These are phyloP conservation scores for Drosophila picticornis DNA, from an alignment of 2,888 invertebrate species.

Conservation along the genomic window DNA sequence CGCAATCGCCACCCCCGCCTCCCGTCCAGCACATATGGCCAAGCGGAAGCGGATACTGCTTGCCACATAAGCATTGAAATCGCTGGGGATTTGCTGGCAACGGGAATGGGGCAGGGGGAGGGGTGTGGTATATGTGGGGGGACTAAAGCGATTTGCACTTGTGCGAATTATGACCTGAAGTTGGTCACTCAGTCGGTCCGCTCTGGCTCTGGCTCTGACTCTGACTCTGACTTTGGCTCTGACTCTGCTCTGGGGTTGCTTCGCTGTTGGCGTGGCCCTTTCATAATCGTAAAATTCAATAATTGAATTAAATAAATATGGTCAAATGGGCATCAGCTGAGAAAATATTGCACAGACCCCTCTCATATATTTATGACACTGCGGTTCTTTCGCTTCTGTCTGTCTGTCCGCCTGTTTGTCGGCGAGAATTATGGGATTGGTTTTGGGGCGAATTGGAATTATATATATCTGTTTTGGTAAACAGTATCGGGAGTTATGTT, in stretches of 20 bases:
- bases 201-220: neutral
- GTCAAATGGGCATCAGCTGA: slow-evolving; percentile 75
- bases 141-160: slow-evolving; percentile 72
- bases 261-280: slow-evolving; percentile 40
- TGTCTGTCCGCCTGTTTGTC: slow-evolving; percentile 2
- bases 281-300: slow-evolving; percentile 84
- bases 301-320: slow-evolving; percentile 84
- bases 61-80: slow-evolving; percentile 68
- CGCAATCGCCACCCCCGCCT: neutral
- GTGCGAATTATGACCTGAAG: slow-evolving; percentile 74
- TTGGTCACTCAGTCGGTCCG: slow-evolving; percentile 21
- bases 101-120: neutral
- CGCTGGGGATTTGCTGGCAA: slow-evolving; percentile 66
- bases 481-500: neutral
- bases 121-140: neutral
- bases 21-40: slow-evolving; percentile 61
- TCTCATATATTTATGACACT: slow-evolving; percentile 61
- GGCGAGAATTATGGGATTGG: slow-evolving; percentile 11
- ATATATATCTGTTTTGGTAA: neutral
- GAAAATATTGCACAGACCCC: slow-evolving; percentile 68
- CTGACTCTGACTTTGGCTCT: neutral
- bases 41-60: slow-evolving; percentile 78
- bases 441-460: neutral
- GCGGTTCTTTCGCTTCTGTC: slow-evolving; percentile 36
- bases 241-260: slow-evolving; percentile 21